Base-by-base conservation (phyloP, 2,797 vertebrate species). In the Triplophysa yarkandensis region DNA sequence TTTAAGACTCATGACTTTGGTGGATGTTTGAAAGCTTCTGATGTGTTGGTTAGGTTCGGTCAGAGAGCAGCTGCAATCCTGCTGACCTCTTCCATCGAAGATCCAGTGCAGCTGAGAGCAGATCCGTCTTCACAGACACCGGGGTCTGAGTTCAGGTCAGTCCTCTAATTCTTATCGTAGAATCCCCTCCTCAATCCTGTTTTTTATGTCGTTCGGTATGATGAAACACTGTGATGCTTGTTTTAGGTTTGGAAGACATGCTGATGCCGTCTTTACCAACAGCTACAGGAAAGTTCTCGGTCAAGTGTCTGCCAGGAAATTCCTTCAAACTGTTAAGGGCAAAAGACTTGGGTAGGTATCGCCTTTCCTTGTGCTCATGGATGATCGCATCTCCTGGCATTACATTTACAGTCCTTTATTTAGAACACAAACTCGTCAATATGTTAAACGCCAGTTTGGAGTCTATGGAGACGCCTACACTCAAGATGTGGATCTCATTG, bases 211-310 rank as follows among this genome's bases (percentile, higher is more conserved):
- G n/a, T 48, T 25, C 39, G 3, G 2, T 60, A 16, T 41, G 13
- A 30, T 9, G 30, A 23, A 46, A 46, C 52, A 34, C 2, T 61
- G 23, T 72, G 6, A 50, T 27, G 19, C 50, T 61, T 55, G 4
- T 48, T 11, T 39, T 62, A 99, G 96, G 87, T 90, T 83, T 58
- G 93, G 90, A 71, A 94, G 97, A 76, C 94, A 98, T 0, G 95
- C 96, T 1, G 96, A 98, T 0, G 95, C 96, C 86, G 94, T 99
- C 86, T 98, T 98, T 79, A 97, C 94, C 0, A 96, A 96, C 86
- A 93, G 92, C 83, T 98, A 98, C 88, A 92, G 97, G 80, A 98
- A 96, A 70, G 92, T 98, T 79, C 90, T 97, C 82, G 92, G 94
- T 44, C 95, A 97, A 81, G 91, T 98, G 78, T 97, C 94, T 0